Conservation (phyloP, 2,888 invertebrate genomes). For the Alentia gelatinosa region DNA sequence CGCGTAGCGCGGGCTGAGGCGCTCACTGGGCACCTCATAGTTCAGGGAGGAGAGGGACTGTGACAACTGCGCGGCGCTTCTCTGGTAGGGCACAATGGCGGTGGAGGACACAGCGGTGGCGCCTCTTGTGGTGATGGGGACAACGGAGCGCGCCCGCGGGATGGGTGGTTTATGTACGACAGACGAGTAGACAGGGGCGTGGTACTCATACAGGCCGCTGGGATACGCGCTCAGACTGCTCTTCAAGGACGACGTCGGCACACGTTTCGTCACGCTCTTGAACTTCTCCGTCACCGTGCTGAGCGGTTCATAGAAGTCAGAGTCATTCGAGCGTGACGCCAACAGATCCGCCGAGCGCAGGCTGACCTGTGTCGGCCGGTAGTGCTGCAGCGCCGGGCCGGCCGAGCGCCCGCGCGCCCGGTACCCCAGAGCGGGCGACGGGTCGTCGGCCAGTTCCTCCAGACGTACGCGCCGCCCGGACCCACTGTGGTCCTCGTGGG, state of each 20-base stretch:
- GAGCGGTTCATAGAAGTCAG: neutral
- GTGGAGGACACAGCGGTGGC: neutral
- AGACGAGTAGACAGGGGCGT: neutral
- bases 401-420: neutral
- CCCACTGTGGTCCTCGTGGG: slow-evolving; percentile 7
- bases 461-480: neutral
- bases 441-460: neutral
- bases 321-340: neutral
- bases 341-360: neutral
- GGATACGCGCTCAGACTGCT: neutral
- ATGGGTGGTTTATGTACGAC: neutral
- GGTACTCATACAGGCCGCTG: neutral
- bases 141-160: neutral
- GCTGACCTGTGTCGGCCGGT: neutral
- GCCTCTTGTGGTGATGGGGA: neutral
- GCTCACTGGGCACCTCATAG: neutral
- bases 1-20: neutral
- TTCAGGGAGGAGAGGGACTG: neutral
- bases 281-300: slow-evolving; percentile 44
- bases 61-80: neutral
- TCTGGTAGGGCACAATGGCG: neutral
- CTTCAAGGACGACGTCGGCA: neutral
- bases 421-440: neutral
- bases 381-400: neutral
- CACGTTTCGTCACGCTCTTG: neutral